Conservation (phyloP, 2,113 vertebrate species). For the Mastomys coucha region DNA sequence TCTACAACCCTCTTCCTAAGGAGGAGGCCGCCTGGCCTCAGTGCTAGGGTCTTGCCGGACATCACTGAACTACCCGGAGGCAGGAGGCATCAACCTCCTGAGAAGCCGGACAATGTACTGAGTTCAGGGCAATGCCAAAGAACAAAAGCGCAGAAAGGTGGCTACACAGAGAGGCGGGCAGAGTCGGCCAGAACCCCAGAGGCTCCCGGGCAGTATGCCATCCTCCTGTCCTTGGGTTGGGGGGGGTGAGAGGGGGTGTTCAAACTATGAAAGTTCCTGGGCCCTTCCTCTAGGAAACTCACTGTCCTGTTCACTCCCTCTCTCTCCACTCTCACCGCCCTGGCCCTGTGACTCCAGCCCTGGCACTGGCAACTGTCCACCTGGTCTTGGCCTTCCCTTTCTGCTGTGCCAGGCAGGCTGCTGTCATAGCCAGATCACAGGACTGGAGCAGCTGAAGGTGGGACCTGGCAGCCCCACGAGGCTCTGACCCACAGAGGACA, state of each 20-base stretch:
- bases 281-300: constrained; percentile 53
- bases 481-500: constrained; percentile 30
- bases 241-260: not conserved
- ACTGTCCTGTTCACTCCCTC: constrained; percentile 1
- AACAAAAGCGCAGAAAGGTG: constrained; percentile 43
- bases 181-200: not conserved
- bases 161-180: not conserved
- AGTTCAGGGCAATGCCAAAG: not conserved
- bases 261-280: not conserved
- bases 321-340: constrained; percentile 7
- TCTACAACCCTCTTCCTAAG: not conserved
- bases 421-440: constrained; percentile 71
- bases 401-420: constrained; percentile 49
- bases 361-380: constrained; percentile 42
- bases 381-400: constrained; percentile 52
- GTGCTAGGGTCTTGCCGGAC: not conserved
- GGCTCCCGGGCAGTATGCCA: not conserved
- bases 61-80: constrained; percentile 7
- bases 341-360: constrained; percentile 30
- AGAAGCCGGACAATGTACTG: not conserved
- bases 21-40: not conserved
- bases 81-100: not conserved
- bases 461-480: constrained; percentile 62
- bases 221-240: not conserved
- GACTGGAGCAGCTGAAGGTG: constrained; percentile 68